Base-by-base conservation (phyloP, 2,888 invertebrate genomes). In the Spialia ferax region DNA sequence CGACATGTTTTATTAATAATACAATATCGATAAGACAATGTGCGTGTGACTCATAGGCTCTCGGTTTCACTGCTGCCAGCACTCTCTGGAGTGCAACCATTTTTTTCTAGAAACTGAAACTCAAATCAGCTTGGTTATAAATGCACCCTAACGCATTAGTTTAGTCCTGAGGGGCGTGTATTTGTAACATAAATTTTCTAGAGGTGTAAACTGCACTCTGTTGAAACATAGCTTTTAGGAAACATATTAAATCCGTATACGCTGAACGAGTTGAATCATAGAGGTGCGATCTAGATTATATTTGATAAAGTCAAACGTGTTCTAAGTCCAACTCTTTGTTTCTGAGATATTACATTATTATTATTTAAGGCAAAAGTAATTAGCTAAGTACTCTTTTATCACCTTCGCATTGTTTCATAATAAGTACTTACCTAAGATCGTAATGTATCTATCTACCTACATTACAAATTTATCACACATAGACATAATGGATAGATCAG, bases 181-280 rank as follows among this genome's bases (percentile, higher is more conserved):
- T 32, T 50, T 62, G 10, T 48, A 35, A 59, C 65, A 65, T 65
- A 65, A 50, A 65, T 64, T 57, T 50, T 38, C 50, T 38, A 38
- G 50, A 65, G 65, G 57, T 65, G 65, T 66, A 42, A 59, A 64
- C 56, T 66, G 65, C 65, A 66, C 52, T 66, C 57, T 13, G 32
- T 10, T 45, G 38, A 52, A 59, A 26, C 59, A 59, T 48, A 38
- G 54, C 38, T 65, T 52, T 42, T 26, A 42, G 6, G 52, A 22
- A 26, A 26, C 35, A 50, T 56, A 56, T 32, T 56, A 20, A 57
- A 38, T 32, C 48, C 48, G 18, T 55, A 23, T 29, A n/a, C n/a
- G 15, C 18, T 15, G 55, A 18, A 55, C 23, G 4, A 1, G n/a
- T 35, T 50, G 15, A 62, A 62, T 50, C 13, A 13, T 20, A 15